phyloP scores from a whole-genome alignment of 2,797 vertebrate genomes.

The Hafferia zeledoni region DNA sequence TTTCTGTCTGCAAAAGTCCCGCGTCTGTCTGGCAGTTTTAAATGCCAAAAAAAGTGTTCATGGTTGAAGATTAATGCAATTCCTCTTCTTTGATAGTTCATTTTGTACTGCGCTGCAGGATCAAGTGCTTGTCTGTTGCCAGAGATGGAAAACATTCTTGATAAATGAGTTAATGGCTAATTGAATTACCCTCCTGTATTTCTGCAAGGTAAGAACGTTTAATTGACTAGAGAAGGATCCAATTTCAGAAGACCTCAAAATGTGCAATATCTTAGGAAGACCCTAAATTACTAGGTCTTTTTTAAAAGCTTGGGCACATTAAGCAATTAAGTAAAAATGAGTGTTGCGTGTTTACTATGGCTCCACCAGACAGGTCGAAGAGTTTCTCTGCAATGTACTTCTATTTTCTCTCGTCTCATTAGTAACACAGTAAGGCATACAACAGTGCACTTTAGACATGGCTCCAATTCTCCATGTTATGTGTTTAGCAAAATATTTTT shows the following conservation, averaged over 20 bases:
- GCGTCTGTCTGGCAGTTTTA: constrained; percentile 74
- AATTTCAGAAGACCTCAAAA: neutral
- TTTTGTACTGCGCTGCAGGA: constrained; percentile 87
- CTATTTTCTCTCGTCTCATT: neutral
- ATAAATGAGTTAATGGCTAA: neutral
- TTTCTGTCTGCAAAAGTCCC: constrained; percentile 85
- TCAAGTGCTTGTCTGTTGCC: constrained; percentile 74
- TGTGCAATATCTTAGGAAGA: neutral
- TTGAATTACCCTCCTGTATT: neutral
- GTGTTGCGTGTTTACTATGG: no score
- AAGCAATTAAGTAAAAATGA: neutral
- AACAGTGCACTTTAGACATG: neutral
- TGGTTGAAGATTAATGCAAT: constrained; percentile 94
- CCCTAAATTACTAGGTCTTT: neutral
- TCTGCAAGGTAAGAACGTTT: neutral
- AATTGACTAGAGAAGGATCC: neutral
- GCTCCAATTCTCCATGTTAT: neutral
- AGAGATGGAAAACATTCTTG: neutral
- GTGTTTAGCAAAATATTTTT: neutral
- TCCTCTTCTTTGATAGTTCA: constrained; percentile 86
- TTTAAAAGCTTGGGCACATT: neutral
- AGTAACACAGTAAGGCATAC: neutral
- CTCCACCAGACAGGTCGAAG: neutral
- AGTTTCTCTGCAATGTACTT: neutral
- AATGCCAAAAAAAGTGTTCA: constrained; percentile 86